phyloP scores from a whole-genome alignment of 2,113 vertebrate genomes.

The Phrynosoma platyrhinos region DNA sequence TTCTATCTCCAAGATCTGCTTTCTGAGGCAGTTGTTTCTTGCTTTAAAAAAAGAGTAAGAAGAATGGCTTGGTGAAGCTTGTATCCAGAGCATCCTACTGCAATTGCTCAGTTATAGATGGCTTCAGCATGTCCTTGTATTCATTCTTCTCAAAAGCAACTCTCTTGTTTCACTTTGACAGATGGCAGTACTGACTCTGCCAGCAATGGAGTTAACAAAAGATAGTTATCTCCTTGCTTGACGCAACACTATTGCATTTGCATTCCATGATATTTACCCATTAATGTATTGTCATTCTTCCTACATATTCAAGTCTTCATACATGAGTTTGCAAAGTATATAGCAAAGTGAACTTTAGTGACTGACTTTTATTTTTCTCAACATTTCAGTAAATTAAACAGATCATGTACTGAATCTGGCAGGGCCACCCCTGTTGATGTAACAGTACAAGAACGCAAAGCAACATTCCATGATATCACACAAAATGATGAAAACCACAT shows the following conservation, averaged over 20 bases:
- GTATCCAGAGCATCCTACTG: no score
- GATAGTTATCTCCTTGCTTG: not conserved
- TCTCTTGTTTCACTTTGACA: not conserved
- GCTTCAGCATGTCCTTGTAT: no score
- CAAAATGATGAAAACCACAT: conserved; percentile 66
- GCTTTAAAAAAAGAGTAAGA: no score
- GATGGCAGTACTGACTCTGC: not conserved
- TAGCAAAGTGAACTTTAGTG: conserved; percentile 2
- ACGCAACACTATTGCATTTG: not conserved
- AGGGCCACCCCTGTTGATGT: conserved; percentile 43
- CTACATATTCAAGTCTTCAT: not conserved
- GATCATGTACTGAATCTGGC: conserved; percentile 28
- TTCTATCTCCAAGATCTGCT: no score
- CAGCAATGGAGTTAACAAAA: not conserved
- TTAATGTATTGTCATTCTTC: not conserved
- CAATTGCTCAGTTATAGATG: no score
- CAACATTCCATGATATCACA: conserved; percentile 57
- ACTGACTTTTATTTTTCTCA: not conserved
- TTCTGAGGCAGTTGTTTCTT: no score
- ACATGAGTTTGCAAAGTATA: not conserved
- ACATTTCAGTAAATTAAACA: conserved; percentile 34
- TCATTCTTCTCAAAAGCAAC: no score
- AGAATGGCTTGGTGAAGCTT: no score
- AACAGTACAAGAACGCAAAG: conserved; percentile 43
- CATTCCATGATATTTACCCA: not conserved